Conservation (phyloP, 2,888 invertebrate species). For the Ptycholaimellus sp. region DNA sequence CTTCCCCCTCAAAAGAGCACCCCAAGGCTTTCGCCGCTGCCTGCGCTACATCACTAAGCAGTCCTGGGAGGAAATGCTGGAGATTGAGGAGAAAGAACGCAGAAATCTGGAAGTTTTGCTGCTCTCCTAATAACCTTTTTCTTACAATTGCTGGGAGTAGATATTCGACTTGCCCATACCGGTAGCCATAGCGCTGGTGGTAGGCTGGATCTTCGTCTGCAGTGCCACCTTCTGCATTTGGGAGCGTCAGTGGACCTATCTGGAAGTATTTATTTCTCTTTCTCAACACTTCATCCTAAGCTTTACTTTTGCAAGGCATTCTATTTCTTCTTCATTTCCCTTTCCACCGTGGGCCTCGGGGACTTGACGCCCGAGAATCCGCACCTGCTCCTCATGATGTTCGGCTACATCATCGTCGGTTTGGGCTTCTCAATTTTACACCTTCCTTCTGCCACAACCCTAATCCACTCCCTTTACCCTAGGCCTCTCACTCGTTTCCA, state of each 20-base stretch:
- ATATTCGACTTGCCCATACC: conserved; percentile 67
- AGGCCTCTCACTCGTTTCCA: conserved; percentile 10
- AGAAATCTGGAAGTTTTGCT: conserved; percentile 11
- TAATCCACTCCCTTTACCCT: too few relatives aligned
- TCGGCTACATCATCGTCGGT: conserved; percentile 72
- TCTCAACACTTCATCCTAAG: too few relatives aligned
- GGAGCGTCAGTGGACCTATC: conserved; percentile 52
- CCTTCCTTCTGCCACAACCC: too few relatives aligned
- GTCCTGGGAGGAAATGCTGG: conserved; percentile 13
- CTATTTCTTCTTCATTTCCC: conserved; percentile 83
- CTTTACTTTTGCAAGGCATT: too few relatives aligned
- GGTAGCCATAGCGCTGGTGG: conserved; percentile 53
- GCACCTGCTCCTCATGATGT: conserved; percentile 62
- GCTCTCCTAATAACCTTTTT: too few relatives aligned
- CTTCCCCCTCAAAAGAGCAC: not conserved
- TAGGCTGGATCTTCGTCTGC: conserved; percentile 66
- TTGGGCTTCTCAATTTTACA: too few relatives aligned
- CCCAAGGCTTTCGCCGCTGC: not conserved
- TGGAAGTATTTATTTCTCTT: too few relatives aligned
- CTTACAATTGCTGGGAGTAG: too few relatives aligned
- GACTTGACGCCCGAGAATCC: conserved; percentile 38
- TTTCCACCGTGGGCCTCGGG: conserved; percentile 27
- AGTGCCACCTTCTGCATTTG: conserved; percentile 18
- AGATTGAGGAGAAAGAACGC: conserved; percentile 3
- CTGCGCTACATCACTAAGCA: conserved; percentile 15